Evolutionary conservation across 2,888 invertebrate genomes (phyloP).

Genomic region (Stictocephala bisonia): DNA sequence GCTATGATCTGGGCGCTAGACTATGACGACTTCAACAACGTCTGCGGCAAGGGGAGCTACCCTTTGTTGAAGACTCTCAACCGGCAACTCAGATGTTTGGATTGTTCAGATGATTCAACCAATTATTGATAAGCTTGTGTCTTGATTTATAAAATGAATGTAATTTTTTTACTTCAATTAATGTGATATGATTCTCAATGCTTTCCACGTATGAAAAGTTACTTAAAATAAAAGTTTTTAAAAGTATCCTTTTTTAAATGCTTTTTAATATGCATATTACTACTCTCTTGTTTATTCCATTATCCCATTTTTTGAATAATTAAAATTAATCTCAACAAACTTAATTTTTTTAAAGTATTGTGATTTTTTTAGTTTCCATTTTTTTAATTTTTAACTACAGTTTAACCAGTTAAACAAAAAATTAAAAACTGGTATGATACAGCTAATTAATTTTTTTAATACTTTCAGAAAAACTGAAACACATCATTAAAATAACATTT

Average conservation of each 20-base stretch:
- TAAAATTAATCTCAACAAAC: no score
- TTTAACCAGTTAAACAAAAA: neutral
- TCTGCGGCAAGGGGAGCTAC: slow-evolving; percentile 76
- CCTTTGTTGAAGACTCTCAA: slow-evolving; percentile 73
- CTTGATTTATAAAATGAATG: neutral
- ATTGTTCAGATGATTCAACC: no score
- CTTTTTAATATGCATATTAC: no score
- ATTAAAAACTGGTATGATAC: neutral
- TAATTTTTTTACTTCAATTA: neutral
- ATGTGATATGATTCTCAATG: neutral
- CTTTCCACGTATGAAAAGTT: no score
- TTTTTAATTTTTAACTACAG: neutral
- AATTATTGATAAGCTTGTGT: neutral
- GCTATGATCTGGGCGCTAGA: slow-evolving; percentile 79
- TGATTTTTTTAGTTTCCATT: neutral
- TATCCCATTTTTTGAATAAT: no score
- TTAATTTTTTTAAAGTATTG: no score
- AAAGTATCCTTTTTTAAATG: no score
- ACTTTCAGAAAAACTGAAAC: no score
- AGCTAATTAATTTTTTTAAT: neutral
- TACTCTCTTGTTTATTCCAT: no score
- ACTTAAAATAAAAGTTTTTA: no score
- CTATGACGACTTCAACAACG: slow-evolving; percentile 81
- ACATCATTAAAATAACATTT: no score
- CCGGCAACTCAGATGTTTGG: slow-evolving; percentile 41